phyloP scores from a whole-genome alignment of 2,888 invertebrate genomes.

The Mellilla xanthometata region DNA sequence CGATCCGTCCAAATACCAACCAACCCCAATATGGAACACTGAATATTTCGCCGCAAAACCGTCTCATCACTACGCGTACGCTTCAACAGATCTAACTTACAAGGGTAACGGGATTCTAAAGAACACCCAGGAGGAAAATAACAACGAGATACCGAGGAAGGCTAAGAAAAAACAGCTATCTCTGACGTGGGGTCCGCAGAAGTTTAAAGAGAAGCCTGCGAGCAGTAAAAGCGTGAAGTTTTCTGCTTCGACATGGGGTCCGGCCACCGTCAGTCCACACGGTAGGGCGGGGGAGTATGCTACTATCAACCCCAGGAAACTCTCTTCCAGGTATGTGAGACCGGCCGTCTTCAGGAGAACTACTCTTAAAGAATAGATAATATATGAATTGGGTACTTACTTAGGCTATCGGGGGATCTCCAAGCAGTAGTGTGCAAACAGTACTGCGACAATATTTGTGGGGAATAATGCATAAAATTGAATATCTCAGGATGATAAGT shows the following conservation, averaged over 20 bases:
- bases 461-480: too few species aligned
- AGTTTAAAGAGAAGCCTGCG: conserved; percentile 23
- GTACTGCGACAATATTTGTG: too few species aligned
- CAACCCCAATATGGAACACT: neutral
- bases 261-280: conserved; percentile 17
- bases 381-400: neutral
- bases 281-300: conserved; percentile 40
- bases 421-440: too few species aligned
- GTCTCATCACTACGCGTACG: neutral
- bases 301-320: conserved; percentile 49
- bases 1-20: neutral
- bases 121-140: conserved; percentile 5
- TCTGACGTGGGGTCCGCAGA: conserved; percentile 28
- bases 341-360: conserved; percentile 29
- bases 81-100: neutral
- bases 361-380: conserved; percentile 13
- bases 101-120: conserved; percentile 11
- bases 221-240: conserved; percentile 25
- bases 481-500: too few species aligned
- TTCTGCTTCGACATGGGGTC: conserved; percentile 28
- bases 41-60: conserved; percentile 6
- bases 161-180: conserved; percentile 17
- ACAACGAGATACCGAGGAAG: conserved; percentile 1
- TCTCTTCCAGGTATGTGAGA: conserved; percentile 40
- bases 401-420: too few species aligned